Conservation (phyloP, 2,888 invertebrate genomes). For the Molorchus minor region DNA sequence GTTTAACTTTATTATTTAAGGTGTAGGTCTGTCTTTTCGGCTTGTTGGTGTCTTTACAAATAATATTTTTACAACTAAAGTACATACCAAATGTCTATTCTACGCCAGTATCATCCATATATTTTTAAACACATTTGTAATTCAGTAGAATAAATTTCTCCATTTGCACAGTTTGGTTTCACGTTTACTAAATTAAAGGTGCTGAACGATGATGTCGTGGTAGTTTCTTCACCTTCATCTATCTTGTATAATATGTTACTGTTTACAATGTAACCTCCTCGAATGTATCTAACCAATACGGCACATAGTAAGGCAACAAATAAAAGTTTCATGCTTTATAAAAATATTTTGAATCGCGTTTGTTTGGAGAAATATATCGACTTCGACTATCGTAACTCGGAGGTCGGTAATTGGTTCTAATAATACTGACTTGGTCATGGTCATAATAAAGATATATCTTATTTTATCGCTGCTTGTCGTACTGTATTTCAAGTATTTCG, state of each 20-base stretch:
- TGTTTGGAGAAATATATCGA: not conserved
- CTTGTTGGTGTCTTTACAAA: too few species aligned
- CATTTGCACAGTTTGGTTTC: conserved; percentile 8
- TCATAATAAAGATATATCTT: too few species aligned
- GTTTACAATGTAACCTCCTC: conserved; percentile 6
- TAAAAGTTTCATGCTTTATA: too few species aligned
- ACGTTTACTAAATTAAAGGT: conserved; percentile 4
- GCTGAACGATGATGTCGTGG: not conserved
- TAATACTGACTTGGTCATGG: too few species aligned
- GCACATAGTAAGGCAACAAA: too few species aligned
- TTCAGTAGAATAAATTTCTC: conserved; percentile 11
- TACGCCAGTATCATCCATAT: not conserved
- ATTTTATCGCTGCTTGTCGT: too few species aligned
- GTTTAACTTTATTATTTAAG: not conserved
- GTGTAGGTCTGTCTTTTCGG: too few species aligned
- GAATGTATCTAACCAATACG: not conserved
- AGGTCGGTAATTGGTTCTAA: not conserved
- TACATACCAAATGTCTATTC: not conserved
- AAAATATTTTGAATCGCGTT: not conserved
- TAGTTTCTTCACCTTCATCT: conserved; percentile 5
- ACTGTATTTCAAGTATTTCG: too few species aligned
- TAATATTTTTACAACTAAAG: not conserved
- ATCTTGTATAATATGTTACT: conserved; percentile 5
- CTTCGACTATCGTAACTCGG: not conserved
- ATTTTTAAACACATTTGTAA: conserved; percentile 8